A percentile compares a stretch with the other conserved stretches of the same genome.
Conservation (phyloP, 2,113 vertebrate genomes). For the Antennarius striatus region DNA sequence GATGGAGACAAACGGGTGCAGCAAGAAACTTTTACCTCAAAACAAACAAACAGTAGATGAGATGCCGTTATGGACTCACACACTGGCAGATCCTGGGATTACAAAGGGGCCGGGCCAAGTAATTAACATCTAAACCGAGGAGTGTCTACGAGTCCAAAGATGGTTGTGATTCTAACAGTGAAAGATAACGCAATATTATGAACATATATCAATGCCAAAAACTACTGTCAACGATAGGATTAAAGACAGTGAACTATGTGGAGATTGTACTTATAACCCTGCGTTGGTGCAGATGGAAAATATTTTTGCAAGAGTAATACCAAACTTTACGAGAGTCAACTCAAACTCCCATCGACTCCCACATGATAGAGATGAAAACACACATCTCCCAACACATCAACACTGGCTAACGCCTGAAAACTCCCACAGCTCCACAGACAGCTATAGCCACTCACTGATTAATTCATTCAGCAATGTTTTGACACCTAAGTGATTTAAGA, state of each 20-base stretch:
- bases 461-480: conserved; percentile 24
- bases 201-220: conserved; percentile 11
- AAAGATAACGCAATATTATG: background rate
- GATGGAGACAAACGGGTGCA: conserved; percentile 39
- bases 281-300: conserved; percentile 31
- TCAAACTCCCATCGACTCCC: conserved; percentile 58
- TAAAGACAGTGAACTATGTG: background rate
- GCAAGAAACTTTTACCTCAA: conserved; percentile 57
- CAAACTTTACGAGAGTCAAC: conserved; percentile 52
- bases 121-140: background rate
- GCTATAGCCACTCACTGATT: conserved; percentile 60
- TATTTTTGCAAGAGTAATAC: conserved; percentile 43
- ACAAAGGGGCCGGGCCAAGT: background rate
- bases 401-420: conserved; percentile 22
- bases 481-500: conserved; percentile 15
- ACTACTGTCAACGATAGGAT: background rate
- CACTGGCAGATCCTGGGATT: conserved; percentile 48
- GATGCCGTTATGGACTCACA: conserved; percentile 54
- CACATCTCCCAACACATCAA: conserved; percentile 28
- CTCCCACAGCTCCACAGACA: conserved; percentile 62
- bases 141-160: background rate
- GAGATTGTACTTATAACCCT: conserved; percentile 5
- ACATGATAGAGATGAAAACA: conserved; percentile 56
- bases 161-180: background rate
- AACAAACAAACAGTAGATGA: conserved; percentile 66